Evolutionary conservation across 2,888 invertebrate species (phyloP), one percentile per base, ranked within the genome.

Genomic region (Heliconius erato): DNA sequence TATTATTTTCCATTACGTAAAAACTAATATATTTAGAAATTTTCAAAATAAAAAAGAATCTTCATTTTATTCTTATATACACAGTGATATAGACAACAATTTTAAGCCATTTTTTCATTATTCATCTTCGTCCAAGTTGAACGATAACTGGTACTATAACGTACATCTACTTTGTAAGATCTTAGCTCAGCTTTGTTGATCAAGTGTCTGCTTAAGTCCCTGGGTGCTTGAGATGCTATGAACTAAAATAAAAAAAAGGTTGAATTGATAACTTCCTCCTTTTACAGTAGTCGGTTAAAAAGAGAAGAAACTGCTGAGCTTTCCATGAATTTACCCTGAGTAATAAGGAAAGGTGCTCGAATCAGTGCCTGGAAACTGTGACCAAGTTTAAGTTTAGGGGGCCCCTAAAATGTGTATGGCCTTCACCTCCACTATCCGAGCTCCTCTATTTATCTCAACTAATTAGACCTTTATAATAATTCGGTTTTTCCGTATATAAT

Each of bases 131-230:
- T 28, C 7, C 63, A 67, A 44, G 49, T 49, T 7, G 79, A 23
- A n/a, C 67, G 23, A 26, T 12, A 12, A n/a, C 16, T 69, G 32
- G 77, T 28, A 0, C 85, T 85, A 76, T 87, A 88, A n/a, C 81
- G 80, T 49, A 89, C 67, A 67, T 92, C 89, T 2, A 92, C 81
- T 7, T 88, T 88, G 74, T 91, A 91, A 0, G 88, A 87, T 32
- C 89, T 89, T 0, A 89, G 85, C 26, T 90, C 89, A 0, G 88
- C 87, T 76, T 89, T 90, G 0, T 85, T 84, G 1, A 90, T 87
- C 59, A 92, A 85, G 63, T 91, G 87, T 0, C 92, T 88, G 59
- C 91, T 90, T 0, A 93, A 86, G 7, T 85, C 83, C 59, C 90
- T 87, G 0, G 89, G 86, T 3, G 89, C 91, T 87, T 89, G 89